These are phyloP conservation scores for Perizoma flavofasciatum DNA, from an alignment of 2,888 invertebrate genomes.

Conservation along the genomic window DNA sequence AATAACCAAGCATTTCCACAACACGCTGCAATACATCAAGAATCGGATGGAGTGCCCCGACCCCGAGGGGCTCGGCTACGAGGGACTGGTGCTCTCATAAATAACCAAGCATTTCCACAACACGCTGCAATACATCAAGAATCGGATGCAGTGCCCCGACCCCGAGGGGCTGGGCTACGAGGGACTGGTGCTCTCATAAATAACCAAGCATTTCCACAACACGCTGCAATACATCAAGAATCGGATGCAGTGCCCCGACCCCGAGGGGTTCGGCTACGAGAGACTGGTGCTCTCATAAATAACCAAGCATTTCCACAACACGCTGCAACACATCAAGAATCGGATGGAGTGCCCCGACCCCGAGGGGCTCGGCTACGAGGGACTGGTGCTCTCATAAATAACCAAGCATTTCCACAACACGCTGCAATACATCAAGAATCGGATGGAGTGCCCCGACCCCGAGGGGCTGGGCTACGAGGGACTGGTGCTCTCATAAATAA, in stretches of 20 bases:
- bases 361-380: constrained; percentile 84
- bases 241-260: constrained; percentile 85
- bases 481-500: constrained; percentile 84
- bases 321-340: constrained; percentile 91
- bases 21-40: constrained; percentile 92
- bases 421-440: constrained; percentile 89
- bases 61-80: constrained; percentile 85
- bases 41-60: constrained; percentile 86
- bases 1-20: constrained; percentile 97
- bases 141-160: constrained; percentile 85
- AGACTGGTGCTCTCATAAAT: constrained; percentile 83
- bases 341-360: constrained; percentile 85
- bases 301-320: constrained; percentile 96
- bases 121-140: constrained; percentile 91
- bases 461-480: constrained; percentile 85
- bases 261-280: constrained; percentile 86
- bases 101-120: constrained; percentile 98
- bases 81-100: constrained; percentile 72
- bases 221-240: constrained; percentile 92
- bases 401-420: constrained; percentile 97
- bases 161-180: constrained; percentile 86
- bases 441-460: constrained; percentile 85
- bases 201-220: constrained; percentile 97
- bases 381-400: constrained; percentile 82
- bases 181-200: constrained; percentile 77